A percentile compares a stretch with the other conserved stretches of the same genome.
Conservation (phyloP, 1,140 invertebrate species). For the Diorhabda elongata region DNA sequence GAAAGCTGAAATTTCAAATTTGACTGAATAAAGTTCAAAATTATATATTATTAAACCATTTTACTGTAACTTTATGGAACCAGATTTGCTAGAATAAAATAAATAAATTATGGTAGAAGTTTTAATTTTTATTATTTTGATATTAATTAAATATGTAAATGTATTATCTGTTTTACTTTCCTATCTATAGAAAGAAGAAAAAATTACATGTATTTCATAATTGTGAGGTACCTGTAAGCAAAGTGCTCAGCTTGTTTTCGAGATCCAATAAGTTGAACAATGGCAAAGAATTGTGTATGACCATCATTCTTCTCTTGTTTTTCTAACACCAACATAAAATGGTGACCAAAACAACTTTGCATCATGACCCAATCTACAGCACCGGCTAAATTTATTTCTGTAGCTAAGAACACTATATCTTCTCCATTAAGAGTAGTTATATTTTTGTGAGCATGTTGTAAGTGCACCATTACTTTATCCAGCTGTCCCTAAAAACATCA, state of each 20-base stretch:
- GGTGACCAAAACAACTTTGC: conserved; percentile 98
- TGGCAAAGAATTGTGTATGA: conserved; percentile 98
- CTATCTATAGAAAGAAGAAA: no score
- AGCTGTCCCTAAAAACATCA: conserved; percentile 37
- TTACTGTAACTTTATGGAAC: no score
- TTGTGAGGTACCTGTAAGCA: conserved; percentile 75
- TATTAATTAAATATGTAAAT: no score
- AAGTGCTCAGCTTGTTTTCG: conserved; percentile 99
- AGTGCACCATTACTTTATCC: conserved; percentile 82
- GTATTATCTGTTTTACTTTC: no score
- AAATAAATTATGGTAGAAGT: no score
- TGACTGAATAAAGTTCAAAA: no score
- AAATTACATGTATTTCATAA: not conserved
- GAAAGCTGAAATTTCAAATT: no score
- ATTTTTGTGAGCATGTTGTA: conserved; percentile 97
- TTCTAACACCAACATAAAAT: conserved; percentile 99
- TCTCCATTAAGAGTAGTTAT: conserved; percentile 97
- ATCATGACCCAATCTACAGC: conserved; percentile 99
- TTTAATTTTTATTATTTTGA: no score
- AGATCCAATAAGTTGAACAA: conserved; percentile 98
- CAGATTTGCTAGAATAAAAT: no score
- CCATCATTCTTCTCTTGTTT: conserved; percentile 98
- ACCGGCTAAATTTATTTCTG: conserved; percentile 98
- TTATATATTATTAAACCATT: no score
- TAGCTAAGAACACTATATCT: conserved; percentile 99